phyloP scores from a whole-genome alignment of 2,888 invertebrate genomes.

The Ophion obscuratus region DNA sequence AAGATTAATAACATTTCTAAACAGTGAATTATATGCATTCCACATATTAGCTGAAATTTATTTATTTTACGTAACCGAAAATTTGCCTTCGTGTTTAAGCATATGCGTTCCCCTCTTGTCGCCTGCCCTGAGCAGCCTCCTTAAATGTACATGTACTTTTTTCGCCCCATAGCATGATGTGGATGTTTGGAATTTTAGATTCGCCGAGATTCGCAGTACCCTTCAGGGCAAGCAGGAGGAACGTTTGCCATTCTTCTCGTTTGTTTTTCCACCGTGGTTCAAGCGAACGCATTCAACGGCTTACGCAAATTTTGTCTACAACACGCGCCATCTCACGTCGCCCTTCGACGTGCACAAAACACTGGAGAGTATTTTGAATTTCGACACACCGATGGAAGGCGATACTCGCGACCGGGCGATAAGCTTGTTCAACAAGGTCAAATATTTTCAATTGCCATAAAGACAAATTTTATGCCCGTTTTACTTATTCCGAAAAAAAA shows the following conservation, averaged over 20 bases:
- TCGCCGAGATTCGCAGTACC: conserved; percentile 92
- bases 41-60: too few species aligned
- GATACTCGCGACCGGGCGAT: conserved; percentile 86
- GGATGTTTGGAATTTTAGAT: conserved; percentile 85
- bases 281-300: conserved; percentile 86
- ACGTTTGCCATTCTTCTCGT: conserved; percentile 93
- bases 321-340: conserved; percentile 90
- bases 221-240: conserved; percentile 97
- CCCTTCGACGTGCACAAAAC: conserved; percentile 96
- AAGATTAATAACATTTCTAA: too few species aligned
- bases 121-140: background rate
- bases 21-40: too few species aligned
- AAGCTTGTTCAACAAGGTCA: conserved; percentile 87
- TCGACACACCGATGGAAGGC: conserved; percentile 84
- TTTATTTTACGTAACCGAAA: too few species aligned
- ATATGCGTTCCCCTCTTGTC: too few species aligned
- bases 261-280: conserved; percentile 91
- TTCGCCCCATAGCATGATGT: background rate
- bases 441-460: too few species aligned
- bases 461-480: background rate
- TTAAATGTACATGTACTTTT: background rate
- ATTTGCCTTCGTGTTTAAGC: too few species aligned
- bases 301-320: conserved; percentile 87
- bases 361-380: conserved; percentile 88
- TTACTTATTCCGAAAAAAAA: background rate